A percentile compares a stretch with the other conserved stretches of the same genome.
Conservation (phyloP, 2,888 invertebrate genomes). For the Helobdella robusta region DNA sequence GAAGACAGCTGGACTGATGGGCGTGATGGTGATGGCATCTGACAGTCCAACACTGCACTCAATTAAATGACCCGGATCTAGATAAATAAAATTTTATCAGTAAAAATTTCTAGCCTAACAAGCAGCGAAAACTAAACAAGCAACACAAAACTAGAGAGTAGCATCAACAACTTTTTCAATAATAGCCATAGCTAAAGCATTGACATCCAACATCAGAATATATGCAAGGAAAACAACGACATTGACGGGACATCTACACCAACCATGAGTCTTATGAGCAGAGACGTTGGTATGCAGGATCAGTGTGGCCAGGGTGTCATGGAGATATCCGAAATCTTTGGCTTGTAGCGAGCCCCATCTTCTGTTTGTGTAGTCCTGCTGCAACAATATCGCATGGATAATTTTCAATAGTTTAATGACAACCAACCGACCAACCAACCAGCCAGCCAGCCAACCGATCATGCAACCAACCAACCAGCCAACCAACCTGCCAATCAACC, state of each 20-base stretch:
- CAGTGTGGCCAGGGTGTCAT: constrained; percentile 49
- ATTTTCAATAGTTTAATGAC: constrained; percentile 4
- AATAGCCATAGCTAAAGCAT: too few species aligned
- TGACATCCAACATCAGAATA: too few species aligned
- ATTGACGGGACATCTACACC: constrained; percentile 2
- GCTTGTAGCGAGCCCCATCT: constrained; percentile 52
- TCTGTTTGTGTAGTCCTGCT: constrained; percentile 40
- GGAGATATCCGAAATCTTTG: constrained; percentile 51
- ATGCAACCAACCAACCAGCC: background rate
- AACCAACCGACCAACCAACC: background rate
- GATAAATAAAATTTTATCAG: too few species aligned
- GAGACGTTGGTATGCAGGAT: constrained; percentile 49
- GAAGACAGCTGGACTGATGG: too few species aligned
- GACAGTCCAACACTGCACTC: too few species aligned
- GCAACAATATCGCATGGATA: too few species aligned
- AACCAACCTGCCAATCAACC: background rate
- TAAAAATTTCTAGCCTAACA: too few species aligned
- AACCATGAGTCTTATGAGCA: constrained; percentile 43
- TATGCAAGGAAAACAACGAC: background rate
- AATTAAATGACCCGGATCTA: too few species aligned
- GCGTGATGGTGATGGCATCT: too few species aligned
- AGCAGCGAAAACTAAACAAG: too few species aligned
- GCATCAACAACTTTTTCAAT: too few species aligned
- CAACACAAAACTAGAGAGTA: too few species aligned
- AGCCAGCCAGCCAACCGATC: background rate